Base-by-base conservation (phyloP, 2,797 vertebrate species). In the Liparis tanakae region DNA sequence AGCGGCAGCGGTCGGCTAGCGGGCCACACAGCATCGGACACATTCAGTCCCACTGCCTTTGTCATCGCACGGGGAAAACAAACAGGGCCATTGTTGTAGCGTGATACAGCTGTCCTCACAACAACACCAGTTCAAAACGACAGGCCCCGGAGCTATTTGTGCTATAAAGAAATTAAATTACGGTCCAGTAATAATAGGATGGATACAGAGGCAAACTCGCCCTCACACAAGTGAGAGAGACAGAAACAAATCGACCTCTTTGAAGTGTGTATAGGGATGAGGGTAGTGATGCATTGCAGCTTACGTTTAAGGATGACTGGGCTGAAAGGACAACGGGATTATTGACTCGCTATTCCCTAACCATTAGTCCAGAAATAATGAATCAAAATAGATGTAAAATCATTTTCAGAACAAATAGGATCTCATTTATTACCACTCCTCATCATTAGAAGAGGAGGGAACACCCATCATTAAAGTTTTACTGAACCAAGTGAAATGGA, bases 41-140 rank as follows among this genome's bases (percentile, higher is more conserved):
- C 89, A 91, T 79, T 41, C 81, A 87, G 86, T 84, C 83, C 90
- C 87, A 86, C 84, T 57, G 89, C 83, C 41, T 57, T 72, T 76
- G 43, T 82, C 74, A 58, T 9, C 63, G 79, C 78, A 30, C 39
- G 58, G 70, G 61, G 18, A 59, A 78, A 65, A 91, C 87, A 91
- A 89, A 50, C 60, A 15, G 57, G 39, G 39, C 33, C 72, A 81
- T 91, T 90, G 88, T 92, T 56, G 41, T 15, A 46, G 50, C 3
- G 4, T 53, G 63, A 78, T 2, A 68, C 70, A 69, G 69, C 79
- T 59, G 72, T 37, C 67, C 50, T 72, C 70, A 70, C 74, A 70
- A 33, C 7, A 59, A 78, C 65, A 67, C 58, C 56, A 70, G 63
- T 62, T 61, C 66, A 76, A 60, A 59, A 22, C 20, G 2, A 46